Evolutionary conservation across 2,797 vertebrate genomes (phyloP).

Genomic region (Phrynocephalus guinanensis): DNA sequence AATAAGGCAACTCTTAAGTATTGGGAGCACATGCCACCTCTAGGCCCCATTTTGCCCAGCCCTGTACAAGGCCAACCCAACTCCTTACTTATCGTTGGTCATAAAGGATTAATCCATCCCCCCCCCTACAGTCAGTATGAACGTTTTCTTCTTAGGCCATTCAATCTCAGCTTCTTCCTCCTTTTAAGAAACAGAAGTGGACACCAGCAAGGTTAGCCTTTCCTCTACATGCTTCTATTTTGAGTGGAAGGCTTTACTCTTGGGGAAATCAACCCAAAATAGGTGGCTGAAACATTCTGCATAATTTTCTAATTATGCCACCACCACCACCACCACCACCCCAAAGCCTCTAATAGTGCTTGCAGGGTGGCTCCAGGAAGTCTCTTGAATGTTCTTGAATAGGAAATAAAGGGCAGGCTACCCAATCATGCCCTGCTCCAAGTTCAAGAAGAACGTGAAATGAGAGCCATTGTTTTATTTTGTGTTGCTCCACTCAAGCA

Average conservation of each 20-base stretch:
- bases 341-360: background rate
- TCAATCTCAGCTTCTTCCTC: background rate
- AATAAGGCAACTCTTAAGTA: too few relatives aligned
- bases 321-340: too few relatives aligned
- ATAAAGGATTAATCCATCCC: too few relatives aligned
- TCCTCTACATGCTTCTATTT: background rate
- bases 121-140: background rate
- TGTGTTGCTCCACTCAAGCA: background rate
- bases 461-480: background rate
- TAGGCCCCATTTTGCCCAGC: too few relatives aligned
- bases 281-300: background rate
- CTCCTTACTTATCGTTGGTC: too few relatives aligned
- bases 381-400: background rate
- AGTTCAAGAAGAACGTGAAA: conserved; percentile 10
- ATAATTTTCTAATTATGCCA: background rate
- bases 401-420: background rate
- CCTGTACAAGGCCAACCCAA: too few relatives aligned
- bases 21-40: too few relatives aligned
- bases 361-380: background rate
- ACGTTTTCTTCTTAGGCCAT: background rate
- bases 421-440: background rate
- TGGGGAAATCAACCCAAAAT: background rate
- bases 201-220: background rate
- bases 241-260: background rate
- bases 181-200: background rate